phyloP scores from a whole-genome alignment of 35 echinoderm and acorn worm species.

The Ophiothrix spiculata region DNA sequence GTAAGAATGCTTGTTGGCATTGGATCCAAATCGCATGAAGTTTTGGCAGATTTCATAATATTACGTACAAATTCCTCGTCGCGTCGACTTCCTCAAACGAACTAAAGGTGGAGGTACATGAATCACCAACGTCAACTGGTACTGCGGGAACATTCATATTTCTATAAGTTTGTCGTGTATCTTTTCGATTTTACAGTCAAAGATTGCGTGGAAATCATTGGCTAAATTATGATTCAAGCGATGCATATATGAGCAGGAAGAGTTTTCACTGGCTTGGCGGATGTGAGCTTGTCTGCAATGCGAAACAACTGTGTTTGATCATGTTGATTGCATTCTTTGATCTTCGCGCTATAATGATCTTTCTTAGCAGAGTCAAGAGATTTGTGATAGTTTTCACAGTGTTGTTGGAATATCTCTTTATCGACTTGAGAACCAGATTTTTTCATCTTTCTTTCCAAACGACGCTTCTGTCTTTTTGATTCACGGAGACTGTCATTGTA shows the following conservation, averaged over 20 bases:
- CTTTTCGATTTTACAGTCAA: background rate
- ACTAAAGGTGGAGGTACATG: background rate
- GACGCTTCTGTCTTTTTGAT: background rate
- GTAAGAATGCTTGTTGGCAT: constrained; percentile 1
- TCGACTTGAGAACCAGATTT: constrained; percentile 28
- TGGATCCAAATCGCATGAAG: background rate
- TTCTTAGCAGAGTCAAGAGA: background rate
- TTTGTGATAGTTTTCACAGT: constrained; percentile 24
- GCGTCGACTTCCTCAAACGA: background rate
- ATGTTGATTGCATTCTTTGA: constrained; percentile 22
- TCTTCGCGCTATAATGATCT: constrained; percentile 5
- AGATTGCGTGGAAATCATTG: background rate
- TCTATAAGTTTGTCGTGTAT: background rate
- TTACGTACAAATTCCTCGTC: background rate
- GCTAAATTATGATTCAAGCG: background rate
- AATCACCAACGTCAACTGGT: background rate
- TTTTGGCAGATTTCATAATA: background rate
- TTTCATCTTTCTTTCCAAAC: background rate
- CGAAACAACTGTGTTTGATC: constrained; percentile 16
- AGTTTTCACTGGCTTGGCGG: background rate
- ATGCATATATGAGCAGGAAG: background rate
- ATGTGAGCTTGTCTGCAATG: background rate
- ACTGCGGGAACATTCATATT: too few species aligned
- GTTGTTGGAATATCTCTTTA: constrained; percentile 20
- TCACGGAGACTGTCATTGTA: constrained; percentile 30